Base-by-base conservation (phyloP, 2,888 invertebrate genomes). In the Drosophila paramelanica region DNA sequence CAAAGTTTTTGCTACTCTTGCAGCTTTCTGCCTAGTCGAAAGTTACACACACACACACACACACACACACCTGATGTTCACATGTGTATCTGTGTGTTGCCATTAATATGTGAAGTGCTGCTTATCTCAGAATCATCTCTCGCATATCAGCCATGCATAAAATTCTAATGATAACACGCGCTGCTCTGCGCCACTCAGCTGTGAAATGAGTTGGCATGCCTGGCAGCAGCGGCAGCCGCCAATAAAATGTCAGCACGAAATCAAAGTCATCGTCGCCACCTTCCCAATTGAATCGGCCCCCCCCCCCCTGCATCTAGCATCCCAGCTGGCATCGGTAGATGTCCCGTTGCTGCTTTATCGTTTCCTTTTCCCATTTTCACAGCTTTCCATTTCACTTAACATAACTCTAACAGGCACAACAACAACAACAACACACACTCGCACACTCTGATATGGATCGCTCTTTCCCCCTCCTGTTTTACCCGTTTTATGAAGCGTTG, bases 381-480 rank as follows among this genome's bases (percentile, higher is more conserved):
- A 64, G 69, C 67, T 67, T 83, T 83, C 81, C 87, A 77, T 79
- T 77, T 81, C 83, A 77, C 75, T 84, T 81, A 74, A 71, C 79
- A 69, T 67, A 77, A 69, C 57, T 60, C 57, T 60, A 56, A 68
- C 36, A 61, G 41, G 25, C 43, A 31, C 46, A 31, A 10, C 10
- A 8, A 33, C 47, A 17, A 17, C 17, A 17, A 17, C 17, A 17
- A n/a, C n/a, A 36, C 17, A 41, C 43, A 46, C 47, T 31, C 41
- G n/a, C 14, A 43, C 47, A 43, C 64, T 36, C 6, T 13, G 10
- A 23, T 53, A 33, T 43, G 23, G 8, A 11, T 25, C 46, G 11
- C 11, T 23, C n/a, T 5, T 31, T 31, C 2, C 36, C n/a, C 17
- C 14, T 39, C 25, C 39, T 27, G 39, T 14, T 39, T 39, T 11